phyloP scores from a whole-genome alignment of 2,113 vertebrate species.

The Pterophyllum scalare region DNA sequence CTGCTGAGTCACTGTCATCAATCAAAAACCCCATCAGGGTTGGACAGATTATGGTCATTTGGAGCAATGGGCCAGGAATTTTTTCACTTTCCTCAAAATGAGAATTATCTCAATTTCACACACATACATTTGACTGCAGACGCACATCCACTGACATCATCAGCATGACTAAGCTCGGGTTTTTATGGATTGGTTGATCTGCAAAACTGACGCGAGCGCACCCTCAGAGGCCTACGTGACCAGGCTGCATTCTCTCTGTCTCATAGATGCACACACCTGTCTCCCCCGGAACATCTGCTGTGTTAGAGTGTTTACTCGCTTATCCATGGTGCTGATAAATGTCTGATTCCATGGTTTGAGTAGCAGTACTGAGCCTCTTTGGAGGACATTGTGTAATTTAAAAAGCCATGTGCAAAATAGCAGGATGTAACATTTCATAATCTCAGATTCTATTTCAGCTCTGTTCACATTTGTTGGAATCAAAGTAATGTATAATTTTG shows the following conservation, averaged over 20 bases:
- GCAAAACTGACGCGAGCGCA: constrained; percentile 3
- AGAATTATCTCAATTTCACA: constrained; percentile 13
- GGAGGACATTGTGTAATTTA: constrained; percentile 23
- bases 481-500: constrained; percentile 26
- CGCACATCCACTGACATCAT: background rate
- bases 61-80: background rate
- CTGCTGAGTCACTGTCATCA: constrained; percentile 27
- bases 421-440: constrained; percentile 34
- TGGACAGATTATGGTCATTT: constrained; percentile 10
- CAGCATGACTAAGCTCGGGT: constrained; percentile 8
- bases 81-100: constrained; percentile 18
- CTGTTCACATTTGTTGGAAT: constrained; percentile 32
- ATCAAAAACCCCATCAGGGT: constrained; percentile 14
- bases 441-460: constrained; percentile 32
- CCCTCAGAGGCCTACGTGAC: background rate
- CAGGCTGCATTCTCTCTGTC: background rate
- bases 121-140: background rate
- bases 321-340: background rate
- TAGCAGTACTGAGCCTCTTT: background rate
- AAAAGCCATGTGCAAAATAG: constrained; percentile 19
- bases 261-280: background rate
- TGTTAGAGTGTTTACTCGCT: background rate
- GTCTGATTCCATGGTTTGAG: constrained; percentile 15
- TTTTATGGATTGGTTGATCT: constrained; percentile 41
- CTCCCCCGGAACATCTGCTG: background rate